These are phyloP conservation scores for Dicrurus megarhynchus DNA, from an alignment of 2,113 vertebrate species.

Conservation along the genomic window DNA sequence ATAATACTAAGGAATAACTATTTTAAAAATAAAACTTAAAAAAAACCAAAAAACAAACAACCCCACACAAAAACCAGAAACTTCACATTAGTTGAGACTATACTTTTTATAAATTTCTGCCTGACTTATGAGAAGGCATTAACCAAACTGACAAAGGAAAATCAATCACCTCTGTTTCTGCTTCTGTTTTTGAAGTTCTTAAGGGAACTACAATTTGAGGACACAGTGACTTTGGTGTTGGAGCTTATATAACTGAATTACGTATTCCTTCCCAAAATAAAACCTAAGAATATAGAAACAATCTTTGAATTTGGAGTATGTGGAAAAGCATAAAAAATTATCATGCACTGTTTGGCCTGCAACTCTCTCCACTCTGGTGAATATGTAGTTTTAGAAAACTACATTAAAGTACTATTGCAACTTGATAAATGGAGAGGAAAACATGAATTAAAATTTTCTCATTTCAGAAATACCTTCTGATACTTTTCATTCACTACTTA, in stretches of 20 bases:
- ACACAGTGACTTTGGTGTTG: accelerated
- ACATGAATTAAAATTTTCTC: background rate
- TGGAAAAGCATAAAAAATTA: background rate
- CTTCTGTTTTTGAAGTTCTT: background rate
- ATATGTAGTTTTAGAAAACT: background rate
- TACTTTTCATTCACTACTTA: background rate
- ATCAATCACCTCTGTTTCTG: background rate
- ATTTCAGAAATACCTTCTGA: background rate
- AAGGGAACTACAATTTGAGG: background rate
- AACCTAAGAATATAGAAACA: background rate
- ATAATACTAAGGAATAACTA: background rate
- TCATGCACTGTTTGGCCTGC: background rate
- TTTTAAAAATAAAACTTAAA: background rate
- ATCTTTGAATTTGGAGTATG: background rate
- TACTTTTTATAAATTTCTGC: background rate
- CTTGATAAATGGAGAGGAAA: background rate
- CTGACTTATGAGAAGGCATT: background rate
- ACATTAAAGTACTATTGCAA: background rate
- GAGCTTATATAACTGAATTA: background rate
- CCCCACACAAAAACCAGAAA: background rate
- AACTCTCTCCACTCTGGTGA: background rate
- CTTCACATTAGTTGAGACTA: background rate
- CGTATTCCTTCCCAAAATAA: background rate
- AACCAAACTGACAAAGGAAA: background rate
- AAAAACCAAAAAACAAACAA: background rate